Conservation (phyloP, 1,140 invertebrate genomes). For the Vollenhovia emeryi region DNA sequence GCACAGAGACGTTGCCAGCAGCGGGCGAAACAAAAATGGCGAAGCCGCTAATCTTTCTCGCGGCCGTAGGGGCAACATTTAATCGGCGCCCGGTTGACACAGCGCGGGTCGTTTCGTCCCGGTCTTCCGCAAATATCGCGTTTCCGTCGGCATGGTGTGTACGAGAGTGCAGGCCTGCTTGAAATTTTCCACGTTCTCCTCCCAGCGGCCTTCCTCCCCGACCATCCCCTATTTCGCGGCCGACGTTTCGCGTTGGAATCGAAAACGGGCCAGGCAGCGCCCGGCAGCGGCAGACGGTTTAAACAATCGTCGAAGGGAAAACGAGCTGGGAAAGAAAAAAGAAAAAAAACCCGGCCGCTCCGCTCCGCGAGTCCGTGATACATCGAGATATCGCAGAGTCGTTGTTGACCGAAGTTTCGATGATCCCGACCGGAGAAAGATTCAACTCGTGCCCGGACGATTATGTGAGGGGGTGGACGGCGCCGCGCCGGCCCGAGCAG, state of each 20-base stretch:
- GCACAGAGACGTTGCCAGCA: not conserved
- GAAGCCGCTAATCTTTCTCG: constrained; percentile 53
- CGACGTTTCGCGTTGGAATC: constrained; percentile 68
- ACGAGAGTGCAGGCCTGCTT: constrained; percentile 70
- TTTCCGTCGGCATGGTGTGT: constrained; percentile 65
- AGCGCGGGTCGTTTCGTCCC: constrained; percentile 65
- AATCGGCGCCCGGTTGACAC: constrained; percentile 67
- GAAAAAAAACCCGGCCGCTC: constrained; percentile 63
- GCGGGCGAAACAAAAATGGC: constrained; percentile 36
- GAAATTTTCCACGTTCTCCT: constrained; percentile 73
- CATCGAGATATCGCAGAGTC: constrained; percentile 75
- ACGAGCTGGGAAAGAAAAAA: constrained; percentile 66
- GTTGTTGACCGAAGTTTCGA: constrained; percentile 80
- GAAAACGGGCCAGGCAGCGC: constrained; percentile 59
- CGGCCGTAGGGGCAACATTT: constrained; percentile 57
- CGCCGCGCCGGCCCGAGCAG: constrained; percentile 48
- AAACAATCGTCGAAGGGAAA: constrained; percentile 74
- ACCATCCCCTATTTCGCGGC: constrained; percentile 37
- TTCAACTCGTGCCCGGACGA: constrained; percentile 68
- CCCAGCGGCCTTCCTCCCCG: constrained; percentile 16
- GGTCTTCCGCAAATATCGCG: constrained; percentile 69
- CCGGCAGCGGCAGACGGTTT: constrained; percentile 67
- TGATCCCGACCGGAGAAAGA: constrained; percentile 70
- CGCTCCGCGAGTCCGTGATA: constrained; percentile 66
- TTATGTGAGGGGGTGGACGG: constrained; percentile 60